phyloP scores from a whole-genome alignment of 2,888 invertebrate genomes.

The Tuta absoluta region DNA sequence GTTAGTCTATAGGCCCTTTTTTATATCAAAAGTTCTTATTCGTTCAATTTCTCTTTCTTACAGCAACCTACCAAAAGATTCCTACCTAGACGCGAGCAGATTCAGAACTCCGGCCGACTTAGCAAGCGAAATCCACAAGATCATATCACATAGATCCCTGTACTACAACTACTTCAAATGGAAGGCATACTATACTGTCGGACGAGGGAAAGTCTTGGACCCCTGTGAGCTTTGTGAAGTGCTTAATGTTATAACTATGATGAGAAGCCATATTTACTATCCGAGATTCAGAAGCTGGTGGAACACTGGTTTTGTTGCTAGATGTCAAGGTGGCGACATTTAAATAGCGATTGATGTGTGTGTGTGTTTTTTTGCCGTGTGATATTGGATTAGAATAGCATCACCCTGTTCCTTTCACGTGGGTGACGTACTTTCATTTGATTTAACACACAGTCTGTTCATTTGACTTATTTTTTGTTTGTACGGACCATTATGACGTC shows the following conservation, averaged over 20 bases:
- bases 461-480: no score
- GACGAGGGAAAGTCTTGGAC: slow-evolving; percentile 45
- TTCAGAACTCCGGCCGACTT: slow-evolving; percentile 45
- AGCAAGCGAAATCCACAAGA: slow-evolving; percentile 50
- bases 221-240: slow-evolving; percentile 53
- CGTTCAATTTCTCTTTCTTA: slow-evolving; percentile 33
- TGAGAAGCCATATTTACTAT: slow-evolving; percentile 42
- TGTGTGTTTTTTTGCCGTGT: no score
- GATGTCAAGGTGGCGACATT: not conserved
- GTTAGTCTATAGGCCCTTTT: no score
- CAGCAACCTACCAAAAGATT: slow-evolving; percentile 57
- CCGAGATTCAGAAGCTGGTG: slow-evolving; percentile 60
- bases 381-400: no score
- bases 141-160: slow-evolving; percentile 44
- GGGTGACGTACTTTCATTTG: no score
- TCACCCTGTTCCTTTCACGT: no score
- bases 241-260: slow-evolving; percentile 51
- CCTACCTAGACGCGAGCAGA: slow-evolving; percentile 51
- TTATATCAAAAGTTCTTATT: no score
- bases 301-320: slow-evolving; percentile 39
- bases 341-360: no score
- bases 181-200: slow-evolving; percentile 57
- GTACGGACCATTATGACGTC: no score
- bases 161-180: slow-evolving; percentile 63
- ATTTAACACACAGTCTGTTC: no score